Base-by-base conservation (phyloP, 2,113 vertebrate species). In the Amia ocellicauda region DNA sequence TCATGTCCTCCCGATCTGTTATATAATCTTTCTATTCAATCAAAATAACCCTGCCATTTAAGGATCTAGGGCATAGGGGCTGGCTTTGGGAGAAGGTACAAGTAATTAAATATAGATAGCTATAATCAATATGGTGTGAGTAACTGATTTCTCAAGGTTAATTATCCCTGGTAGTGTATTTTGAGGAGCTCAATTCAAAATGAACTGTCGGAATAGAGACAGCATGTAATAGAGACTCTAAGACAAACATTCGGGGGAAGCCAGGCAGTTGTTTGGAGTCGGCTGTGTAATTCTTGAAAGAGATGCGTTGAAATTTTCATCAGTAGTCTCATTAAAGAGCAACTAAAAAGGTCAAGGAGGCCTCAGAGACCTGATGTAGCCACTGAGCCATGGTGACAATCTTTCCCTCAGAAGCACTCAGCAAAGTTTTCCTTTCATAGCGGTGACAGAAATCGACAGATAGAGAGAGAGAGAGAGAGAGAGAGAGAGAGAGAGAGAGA, bases 341-440 rank as follows among this genome's bases (percentile, higher is more conserved):
- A 14, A 47, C 13, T 14, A 47, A 47, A 47, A 47, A 47, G 43
- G 43, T 47, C 43, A 47, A 47, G 43, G n/a, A 47, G 43, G 43
- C 43, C 43, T 47, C 43, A n/a, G 43, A n/a, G 43, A 47, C 43
- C 43, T 47, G 43, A 47, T 47, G 43, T 47, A 47, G 10, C 43
- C 43, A 47, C 43, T 47, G 43, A 47, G 43, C 43, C 43, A 47
- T 47, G 10, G 43, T 47, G 43, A 3, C n/a, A 47, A 17, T 13
- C n/a, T n/a, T 14, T 47, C 43, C 43, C n/a, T n/a, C 43, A 17
- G 13, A 47, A 47, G 3, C 3, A 2, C n/a, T 47, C 43, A 47
- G 43, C 43, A 17, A n/a, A 47, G 43, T 47, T 47, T 47, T 47
- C 43, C 43, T 47, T 47, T 47, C n/a, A 47, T 47, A 47, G 43